Evolutionary conservation across 2,797 vertebrate species (phyloP).

Genomic region (Acrossocheilus fasciatus): DNA sequence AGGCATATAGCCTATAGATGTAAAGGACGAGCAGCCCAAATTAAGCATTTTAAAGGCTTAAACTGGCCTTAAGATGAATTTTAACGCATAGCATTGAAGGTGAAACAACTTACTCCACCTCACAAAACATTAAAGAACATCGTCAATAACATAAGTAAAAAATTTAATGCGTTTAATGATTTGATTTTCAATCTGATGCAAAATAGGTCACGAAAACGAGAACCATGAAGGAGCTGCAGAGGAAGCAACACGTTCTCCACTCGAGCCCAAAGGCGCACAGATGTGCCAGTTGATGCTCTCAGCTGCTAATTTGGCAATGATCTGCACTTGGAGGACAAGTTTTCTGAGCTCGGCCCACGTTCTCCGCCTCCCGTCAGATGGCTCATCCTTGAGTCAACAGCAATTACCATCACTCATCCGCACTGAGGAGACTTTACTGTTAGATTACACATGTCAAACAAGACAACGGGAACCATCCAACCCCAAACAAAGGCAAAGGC

Average conservation of each 20-base stretch:
- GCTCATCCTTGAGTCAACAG: constrained; percentile 80
- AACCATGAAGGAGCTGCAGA: constrained; percentile 25
- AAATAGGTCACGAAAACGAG: constrained; percentile 29
- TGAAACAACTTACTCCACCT: not conserved
- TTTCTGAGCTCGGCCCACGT: constrained; percentile 43
- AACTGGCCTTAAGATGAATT: not conserved
- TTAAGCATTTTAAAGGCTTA: not conserved
- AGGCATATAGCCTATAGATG: not conserved
- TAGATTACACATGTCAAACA: constrained; percentile 80
- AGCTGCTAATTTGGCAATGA: constrained; percentile 54
- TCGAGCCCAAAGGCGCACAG: constrained; percentile 47
- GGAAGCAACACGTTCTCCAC: constrained; percentile 25
- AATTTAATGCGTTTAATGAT: not conserved
- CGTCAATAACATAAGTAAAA: not conserved
- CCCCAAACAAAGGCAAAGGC: constrained; percentile 83
- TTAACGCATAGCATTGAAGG: not conserved
- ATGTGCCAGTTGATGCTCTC: constrained; percentile 43
- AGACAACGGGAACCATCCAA: constrained; percentile 75
- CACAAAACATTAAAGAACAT: not conserved
- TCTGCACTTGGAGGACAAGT: constrained; percentile 53
- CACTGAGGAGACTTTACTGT: constrained; percentile 79
- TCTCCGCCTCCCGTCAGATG: constrained; percentile 56
- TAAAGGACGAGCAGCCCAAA: not conserved
- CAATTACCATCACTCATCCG: constrained; percentile 81
- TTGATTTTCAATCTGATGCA: constrained; percentile 3